Evolutionary conservation across 2,888 invertebrate genomes (phyloP), one percentile per base, ranked within the genome.

Genomic region (Halictus quadricinctus): DNA sequence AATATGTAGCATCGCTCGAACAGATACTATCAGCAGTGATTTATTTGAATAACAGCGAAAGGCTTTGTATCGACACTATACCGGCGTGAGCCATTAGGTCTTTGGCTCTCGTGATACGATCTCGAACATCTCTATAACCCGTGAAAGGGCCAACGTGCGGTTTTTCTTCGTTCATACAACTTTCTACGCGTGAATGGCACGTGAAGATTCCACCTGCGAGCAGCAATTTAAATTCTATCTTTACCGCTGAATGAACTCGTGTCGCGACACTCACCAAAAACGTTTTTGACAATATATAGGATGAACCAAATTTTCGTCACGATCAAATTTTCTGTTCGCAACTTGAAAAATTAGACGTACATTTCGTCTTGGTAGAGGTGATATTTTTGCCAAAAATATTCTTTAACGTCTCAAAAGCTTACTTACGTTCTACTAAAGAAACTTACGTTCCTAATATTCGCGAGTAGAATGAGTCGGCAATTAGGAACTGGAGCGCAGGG

Each of bases 61-160:
- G 79, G 83, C 85, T 89, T 88, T 80, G 89, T 89, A 64, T 74
- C 79, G 85, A 79, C 82, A 74, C 78, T 69, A 75, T 78, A 69
- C 72, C 48, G 74, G 85, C 84, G 81, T 72, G 60, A 82, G 83
- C 85, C 88, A 89, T 90, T 90, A 88, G 87, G 88, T 87, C 70
- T 85, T 84, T 54, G 77, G 77, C 80, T 73, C 74, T 54, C 46
- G 78, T 76, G 92, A 92, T 91, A 92, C 69, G 69, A 92, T 91
- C 90, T 90, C 77, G 83, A 87, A 91, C 88, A 86, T 91, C 89
- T 92, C 87, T 90, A 91, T 92, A 85, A 66, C 72, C 81, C 80
- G 64, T 76, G 69, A 83, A 87, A 87, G 87, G 85, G 79, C 81
- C 81, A 80, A 77, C 82, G 50, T 18, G 79, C 15, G 66, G 72